A percentile compares a stretch with the other conserved stretches of the same genome.
Conservation (phyloP, 2,797 vertebrate species). For the Poecilia velifera region DNA sequence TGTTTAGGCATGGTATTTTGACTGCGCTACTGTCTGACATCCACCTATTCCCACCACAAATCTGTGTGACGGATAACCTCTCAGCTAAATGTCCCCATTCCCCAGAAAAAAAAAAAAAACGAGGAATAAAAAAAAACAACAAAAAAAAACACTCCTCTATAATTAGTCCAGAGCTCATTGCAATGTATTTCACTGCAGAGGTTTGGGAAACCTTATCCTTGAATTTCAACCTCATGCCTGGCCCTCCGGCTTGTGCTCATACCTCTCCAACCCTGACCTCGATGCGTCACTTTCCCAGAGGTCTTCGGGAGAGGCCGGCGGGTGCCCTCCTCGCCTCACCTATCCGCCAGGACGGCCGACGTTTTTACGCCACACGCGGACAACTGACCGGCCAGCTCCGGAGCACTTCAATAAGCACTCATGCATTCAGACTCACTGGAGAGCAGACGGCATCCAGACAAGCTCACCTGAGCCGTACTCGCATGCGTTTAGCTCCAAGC, state of each 20-base stretch:
- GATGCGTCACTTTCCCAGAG: conserved; percentile 43
- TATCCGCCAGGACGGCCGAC: background rate
- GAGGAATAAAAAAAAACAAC: background rate
- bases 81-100: conserved; percentile 46
- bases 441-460: conserved; percentile 19
- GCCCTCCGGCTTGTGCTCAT: conserved; percentile 40
- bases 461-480: conserved; percentile 30
- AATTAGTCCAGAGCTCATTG: conserved; percentile 79
- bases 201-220: conserved; percentile 81
- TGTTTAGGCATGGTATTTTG: conserved; percentile 36
- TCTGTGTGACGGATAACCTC: conserved; percentile 50
- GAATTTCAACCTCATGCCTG: conserved; percentile 75
- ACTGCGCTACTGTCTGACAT: conserved; percentile 49
- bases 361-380: background rate
- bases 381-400: conserved; percentile 20
- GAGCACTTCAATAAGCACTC: conserved; percentile 23
- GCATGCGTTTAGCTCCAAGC: conserved; percentile 44
- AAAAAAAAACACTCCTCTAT: conserved; percentile 58
- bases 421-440: background rate
- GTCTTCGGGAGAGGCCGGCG: conserved; percentile 32
- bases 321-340: conserved; percentile 2
- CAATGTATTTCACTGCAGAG: conserved; percentile 74
- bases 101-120: conserved; percentile 1
- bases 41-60: conserved; percentile 57
- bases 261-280: conserved; percentile 56